Conservation (phyloP, 2,888 invertebrate genomes). For the Smittia sp. region DNA sequence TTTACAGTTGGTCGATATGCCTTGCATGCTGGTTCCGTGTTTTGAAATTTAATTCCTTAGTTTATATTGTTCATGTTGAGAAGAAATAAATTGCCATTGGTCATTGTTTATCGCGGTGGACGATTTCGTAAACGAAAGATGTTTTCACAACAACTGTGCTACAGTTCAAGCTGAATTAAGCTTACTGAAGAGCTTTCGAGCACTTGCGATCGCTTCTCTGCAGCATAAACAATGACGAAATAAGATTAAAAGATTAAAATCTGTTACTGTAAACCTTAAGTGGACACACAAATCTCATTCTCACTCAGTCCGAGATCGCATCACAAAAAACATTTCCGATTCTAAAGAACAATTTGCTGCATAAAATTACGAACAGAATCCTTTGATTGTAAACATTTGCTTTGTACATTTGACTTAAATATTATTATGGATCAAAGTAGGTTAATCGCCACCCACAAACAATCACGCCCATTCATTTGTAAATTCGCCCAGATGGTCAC, state of each 20-base stretch:
- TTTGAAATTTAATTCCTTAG: slow-evolving; percentile 47
- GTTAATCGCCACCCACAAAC: background rate
- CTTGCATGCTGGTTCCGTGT: slow-evolving; percentile 56
- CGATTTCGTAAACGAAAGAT: background rate
- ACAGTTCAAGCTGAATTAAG: too few relatives aligned
- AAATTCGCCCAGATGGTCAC: too few relatives aligned
- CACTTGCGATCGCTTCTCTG: background rate
- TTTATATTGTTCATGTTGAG: slow-evolving; percentile 7
- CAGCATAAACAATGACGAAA: background rate
- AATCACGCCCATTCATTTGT: background rate
- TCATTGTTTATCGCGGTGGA: background rate
- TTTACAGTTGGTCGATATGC: slow-evolving; percentile 56
- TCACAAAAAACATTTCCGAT: slow-evolving; percentile 18
- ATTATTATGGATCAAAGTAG: slow-evolving; percentile 11
- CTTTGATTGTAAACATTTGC: background rate
- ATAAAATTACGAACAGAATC: slow-evolving; percentile 1
- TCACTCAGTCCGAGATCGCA: background rate
- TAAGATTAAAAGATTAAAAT: background rate
- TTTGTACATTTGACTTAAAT: slow-evolving; percentile 13
- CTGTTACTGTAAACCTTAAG: background rate
- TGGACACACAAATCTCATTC: background rate
- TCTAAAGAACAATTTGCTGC: slow-evolving; percentile 33
- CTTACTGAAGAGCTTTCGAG: too few relatives aligned
- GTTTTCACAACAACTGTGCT: too few relatives aligned
- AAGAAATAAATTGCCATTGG: background rate